A percentile compares a stretch with the other conserved stretches of the same genome.
phyloP scores from a whole-genome alignment of 2,888 invertebrate species.

The Cetonia aurata region DNA sequence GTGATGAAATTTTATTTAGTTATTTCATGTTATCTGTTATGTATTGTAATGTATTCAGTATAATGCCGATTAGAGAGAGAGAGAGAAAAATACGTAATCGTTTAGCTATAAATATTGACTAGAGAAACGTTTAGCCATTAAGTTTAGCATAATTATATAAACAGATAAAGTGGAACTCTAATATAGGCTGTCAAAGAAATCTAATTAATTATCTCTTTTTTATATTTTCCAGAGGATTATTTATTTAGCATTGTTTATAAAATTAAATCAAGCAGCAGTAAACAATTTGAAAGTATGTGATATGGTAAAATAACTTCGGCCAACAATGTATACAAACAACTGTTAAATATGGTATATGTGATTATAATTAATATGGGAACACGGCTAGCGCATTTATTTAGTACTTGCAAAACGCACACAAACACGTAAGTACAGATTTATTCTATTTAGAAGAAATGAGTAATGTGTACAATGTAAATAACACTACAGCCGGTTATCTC shows the following conservation, averaged over 20 bases:
- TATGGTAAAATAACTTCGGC: no score
- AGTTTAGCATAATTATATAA: conserved; percentile 32
- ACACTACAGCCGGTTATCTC: background rate
- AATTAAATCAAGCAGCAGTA: no score
- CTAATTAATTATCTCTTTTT: no score
- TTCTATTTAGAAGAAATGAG: conserved; percentile 8
- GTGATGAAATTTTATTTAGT: background rate
- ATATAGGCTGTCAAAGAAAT: no score
- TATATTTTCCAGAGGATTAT: no score
- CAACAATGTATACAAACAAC: no score
- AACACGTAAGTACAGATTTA: conserved; percentile 7
- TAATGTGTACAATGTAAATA: no score
- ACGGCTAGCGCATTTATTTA: background rate
- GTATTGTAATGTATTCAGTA: no score
- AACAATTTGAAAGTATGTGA: no score
- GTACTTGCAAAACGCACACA: conserved; percentile 8
- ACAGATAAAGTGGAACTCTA: background rate
- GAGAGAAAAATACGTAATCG: no score
- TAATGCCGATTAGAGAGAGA: no score
- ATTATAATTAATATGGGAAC: conserved; percentile 35
- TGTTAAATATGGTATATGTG: background rate
- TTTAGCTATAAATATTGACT: conserved; percentile 26
- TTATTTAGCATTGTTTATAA: no score
- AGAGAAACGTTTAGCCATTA: conserved; percentile 1
- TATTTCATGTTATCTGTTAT: background rate